These are phyloP conservation scores for Psophia crepitans DNA, from an alignment of 2,113 vertebrate genomes.

Conservation along the genomic window DNA sequence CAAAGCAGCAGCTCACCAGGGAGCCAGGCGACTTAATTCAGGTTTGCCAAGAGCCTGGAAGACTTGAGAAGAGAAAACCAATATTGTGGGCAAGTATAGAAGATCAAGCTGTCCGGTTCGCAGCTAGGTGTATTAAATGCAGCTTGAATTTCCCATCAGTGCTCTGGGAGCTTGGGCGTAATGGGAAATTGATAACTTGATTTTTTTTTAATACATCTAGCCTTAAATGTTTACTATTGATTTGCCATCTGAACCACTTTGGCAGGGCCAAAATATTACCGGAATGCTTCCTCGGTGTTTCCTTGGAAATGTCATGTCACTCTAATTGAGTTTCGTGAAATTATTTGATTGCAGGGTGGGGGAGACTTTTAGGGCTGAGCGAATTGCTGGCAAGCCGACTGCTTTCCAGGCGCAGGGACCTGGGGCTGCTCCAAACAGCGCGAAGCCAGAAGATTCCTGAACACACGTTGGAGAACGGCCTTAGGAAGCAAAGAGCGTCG, in stretches of 20 bases:
- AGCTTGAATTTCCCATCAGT: conserved; percentile 9
- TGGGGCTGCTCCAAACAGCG: background rate
- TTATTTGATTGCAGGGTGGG: conserved; percentile 1
- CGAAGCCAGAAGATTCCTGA: conserved; percentile 9
- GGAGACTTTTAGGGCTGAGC: background rate
- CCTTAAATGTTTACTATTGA: conserved; percentile 4
- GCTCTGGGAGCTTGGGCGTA: background rate
- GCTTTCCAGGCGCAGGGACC: background rate
- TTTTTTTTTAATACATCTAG: background rate
- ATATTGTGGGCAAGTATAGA: no score
- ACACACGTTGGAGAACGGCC: background rate
- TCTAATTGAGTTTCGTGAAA: conserved; percentile 30
- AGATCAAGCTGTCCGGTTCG: background rate
- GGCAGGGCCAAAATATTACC: background rate
- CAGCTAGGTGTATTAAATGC: background rate
- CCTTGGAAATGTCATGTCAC: conserved; percentile 36
- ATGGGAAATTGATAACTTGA: background rate
- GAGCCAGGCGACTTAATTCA: background rate
- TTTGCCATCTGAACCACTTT: background rate
- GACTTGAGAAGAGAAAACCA: background rate
- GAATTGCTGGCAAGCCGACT: background rate
- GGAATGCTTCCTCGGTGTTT: background rate
- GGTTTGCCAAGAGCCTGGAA: background rate
- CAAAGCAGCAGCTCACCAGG: background rate
- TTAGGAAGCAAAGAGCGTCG: background rate